A percentile compares a stretch with the other conserved stretches of the same genome.
Conservation (phyloP, 2,888 invertebrate genomes). For the Amphipoea lucens region DNA sequence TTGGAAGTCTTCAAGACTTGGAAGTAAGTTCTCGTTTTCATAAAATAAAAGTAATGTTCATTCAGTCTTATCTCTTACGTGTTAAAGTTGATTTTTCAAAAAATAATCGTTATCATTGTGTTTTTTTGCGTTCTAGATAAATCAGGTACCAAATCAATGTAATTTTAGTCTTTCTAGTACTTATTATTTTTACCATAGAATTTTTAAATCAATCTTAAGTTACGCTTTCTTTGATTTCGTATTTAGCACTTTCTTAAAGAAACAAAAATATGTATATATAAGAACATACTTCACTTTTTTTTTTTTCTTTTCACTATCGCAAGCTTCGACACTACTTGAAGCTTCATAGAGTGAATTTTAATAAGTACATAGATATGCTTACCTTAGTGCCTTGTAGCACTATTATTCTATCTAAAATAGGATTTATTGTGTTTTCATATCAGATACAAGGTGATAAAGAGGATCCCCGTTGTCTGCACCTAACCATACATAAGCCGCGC, state of each 20-base stretch:
- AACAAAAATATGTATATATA: not conserved
- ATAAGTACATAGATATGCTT: constrained; percentile 28
- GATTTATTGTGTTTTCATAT: not conserved
- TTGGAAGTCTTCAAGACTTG: constrained; percentile 98
- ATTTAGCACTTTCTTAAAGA: constrained; percentile 37
- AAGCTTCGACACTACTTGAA: constrained; percentile 37
- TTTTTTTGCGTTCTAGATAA: constrained; percentile 64
- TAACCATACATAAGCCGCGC: constrained; percentile 96
- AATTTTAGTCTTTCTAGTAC: constrained; percentile 47
- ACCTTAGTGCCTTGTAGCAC: not conserved
- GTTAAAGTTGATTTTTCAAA: constrained; percentile 4
- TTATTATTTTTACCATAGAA: constrained; percentile 32
- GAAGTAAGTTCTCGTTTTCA: constrained; percentile 90
- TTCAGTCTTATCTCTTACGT: constrained; percentile 16
- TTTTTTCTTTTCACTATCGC: constrained; percentile 21
- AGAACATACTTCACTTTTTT: constrained; percentile 9
- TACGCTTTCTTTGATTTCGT: constrained; percentile 41
- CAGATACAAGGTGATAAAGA: constrained; percentile 97
- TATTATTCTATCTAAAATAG: not conserved
- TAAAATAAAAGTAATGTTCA: not conserved
- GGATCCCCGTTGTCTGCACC: constrained; percentile 98
- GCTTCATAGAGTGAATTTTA: constrained; percentile 37
- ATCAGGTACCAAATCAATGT: constrained; percentile 57
- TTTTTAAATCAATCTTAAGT: constrained; percentile 31
- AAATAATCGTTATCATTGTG: constrained; percentile 45